Conservation (phyloP, 2,113 vertebrate genomes). For the Oceanites oceanicus region DNA sequence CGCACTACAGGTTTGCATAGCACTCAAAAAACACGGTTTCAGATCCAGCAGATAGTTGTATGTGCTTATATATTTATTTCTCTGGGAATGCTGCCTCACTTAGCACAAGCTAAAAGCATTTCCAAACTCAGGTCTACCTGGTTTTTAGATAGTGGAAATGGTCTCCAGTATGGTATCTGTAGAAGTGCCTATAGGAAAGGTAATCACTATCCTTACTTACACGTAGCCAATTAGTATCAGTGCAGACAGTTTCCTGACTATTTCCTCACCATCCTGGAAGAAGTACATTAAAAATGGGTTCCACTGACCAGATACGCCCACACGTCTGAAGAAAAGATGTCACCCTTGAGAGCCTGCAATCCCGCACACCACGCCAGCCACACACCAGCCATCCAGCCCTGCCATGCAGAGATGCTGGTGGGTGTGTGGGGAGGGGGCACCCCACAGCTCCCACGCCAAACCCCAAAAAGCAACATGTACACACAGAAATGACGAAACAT, state of each 20-base stretch:
- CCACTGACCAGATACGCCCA: background rate
- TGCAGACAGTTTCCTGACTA: background rate
- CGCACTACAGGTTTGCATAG: background rate
- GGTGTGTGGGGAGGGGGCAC: background rate
- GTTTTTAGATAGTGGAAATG: background rate
- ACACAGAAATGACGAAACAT: background rate
- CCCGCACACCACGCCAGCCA: background rate
- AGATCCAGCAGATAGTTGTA: background rate
- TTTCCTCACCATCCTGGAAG: background rate
- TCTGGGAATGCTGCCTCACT: background rate
- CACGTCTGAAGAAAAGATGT: background rate
- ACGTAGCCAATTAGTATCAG: background rate
- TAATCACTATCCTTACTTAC: background rate
- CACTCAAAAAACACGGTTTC: background rate
- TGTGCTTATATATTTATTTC: background rate
- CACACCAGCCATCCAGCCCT: background rate
- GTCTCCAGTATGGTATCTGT: background rate
- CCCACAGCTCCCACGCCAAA: background rate
- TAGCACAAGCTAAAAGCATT: background rate
- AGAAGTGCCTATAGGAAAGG: fast-evolving
- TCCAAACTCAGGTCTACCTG: background rate
- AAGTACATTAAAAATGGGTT: background rate
- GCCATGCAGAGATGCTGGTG: background rate
- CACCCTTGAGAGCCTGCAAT: background rate
- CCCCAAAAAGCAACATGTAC: background rate